These are phyloP conservation scores for Mimachlamys varia DNA, from an alignment of 2,888 invertebrate species.

Conservation along the genomic window DNA sequence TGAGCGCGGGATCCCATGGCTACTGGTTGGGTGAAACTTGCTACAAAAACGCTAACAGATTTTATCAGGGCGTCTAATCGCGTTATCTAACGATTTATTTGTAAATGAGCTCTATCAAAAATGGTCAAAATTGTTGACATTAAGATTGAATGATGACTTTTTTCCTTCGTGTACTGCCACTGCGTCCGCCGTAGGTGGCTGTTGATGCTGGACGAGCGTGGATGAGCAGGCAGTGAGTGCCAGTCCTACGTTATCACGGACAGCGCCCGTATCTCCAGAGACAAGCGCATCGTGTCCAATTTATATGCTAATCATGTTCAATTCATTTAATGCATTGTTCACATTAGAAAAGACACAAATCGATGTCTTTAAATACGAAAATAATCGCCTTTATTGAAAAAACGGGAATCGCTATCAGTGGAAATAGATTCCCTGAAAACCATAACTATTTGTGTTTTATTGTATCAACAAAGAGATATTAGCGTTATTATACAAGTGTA, in stretches of 20 bases:
- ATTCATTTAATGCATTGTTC: slow-evolving; percentile 36
- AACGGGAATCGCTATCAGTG: slow-evolving; percentile 9
- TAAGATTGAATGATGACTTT: background rate
- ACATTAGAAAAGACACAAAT: slow-evolving; percentile 28
- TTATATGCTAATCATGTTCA: slow-evolving; percentile 24
- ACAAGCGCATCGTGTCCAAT: background rate
- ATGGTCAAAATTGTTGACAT: background rate
- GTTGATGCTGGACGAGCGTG: background rate
- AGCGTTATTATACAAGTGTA: background rate
- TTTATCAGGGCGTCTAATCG: background rate
- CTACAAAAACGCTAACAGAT: background rate
- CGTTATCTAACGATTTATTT: background rate
- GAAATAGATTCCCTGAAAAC: slow-evolving; percentile 24
- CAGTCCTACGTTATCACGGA: background rate
- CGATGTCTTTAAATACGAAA: slow-evolving; percentile 31
- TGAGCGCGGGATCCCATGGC: too few relatives aligned
- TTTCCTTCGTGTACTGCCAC: background rate
- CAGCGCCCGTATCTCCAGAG: background rate
- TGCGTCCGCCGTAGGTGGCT: background rate
- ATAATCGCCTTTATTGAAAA: slow-evolving; percentile 33
- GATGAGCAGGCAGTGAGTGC: background rate
- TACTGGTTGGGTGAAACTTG: too few relatives aligned
- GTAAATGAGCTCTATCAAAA: background rate
- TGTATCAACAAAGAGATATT: background rate
- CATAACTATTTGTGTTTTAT: background rate